Evolutionary conservation across 2,888 invertebrate species (phyloP), one percentile per base, ranked within the genome.

Genomic region (Pandemis cinnamomeana): DNA sequence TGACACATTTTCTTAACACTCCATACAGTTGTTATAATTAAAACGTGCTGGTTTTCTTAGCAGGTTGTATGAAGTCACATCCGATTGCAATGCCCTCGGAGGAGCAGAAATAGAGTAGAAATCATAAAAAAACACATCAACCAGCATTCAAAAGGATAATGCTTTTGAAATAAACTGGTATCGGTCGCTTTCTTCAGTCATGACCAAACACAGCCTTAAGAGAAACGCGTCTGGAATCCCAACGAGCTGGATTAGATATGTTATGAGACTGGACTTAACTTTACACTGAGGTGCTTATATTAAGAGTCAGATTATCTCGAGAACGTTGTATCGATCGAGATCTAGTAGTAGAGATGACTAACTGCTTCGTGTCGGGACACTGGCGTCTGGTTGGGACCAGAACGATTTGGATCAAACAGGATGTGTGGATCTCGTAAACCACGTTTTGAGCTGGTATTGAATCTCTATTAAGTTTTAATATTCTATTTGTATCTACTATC

Each of bases 171-270:
- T 58, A 27, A 27, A 27, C 27, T 58, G 7, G 58, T 27, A 58
- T 11, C n/a, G 58, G 58, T 58, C 55, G 53, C 72, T 46, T 63
- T 44, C 62, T 5, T 8, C 44, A 42, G n/a, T 46, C 42, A 53
- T 27, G 44, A 42, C 41, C 46, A 41, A 68, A 41, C 68, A 48
- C 68, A 87, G 81, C 84, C 81, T 77, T 82, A 81, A 83, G 82
- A 82, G 70, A 82, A 78, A 86, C 87, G 84, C 82, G 86, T 77
- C 76, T 80, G 81, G 88, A 87, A 88, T 89, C 82, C 79, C 80
- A 86, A 88, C 84, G 81, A 83, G 81, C 44, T 48, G 61, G 67
- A 71, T 74, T 74, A 67, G 62, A 74, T 46, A 67, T 36, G 27
- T 36, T 36, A 36, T 71, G 71, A 74, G 61, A 41, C 70, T 66